Conservation (phyloP, 2,888 invertebrate genomes). For the Dicycla oo region DNA sequence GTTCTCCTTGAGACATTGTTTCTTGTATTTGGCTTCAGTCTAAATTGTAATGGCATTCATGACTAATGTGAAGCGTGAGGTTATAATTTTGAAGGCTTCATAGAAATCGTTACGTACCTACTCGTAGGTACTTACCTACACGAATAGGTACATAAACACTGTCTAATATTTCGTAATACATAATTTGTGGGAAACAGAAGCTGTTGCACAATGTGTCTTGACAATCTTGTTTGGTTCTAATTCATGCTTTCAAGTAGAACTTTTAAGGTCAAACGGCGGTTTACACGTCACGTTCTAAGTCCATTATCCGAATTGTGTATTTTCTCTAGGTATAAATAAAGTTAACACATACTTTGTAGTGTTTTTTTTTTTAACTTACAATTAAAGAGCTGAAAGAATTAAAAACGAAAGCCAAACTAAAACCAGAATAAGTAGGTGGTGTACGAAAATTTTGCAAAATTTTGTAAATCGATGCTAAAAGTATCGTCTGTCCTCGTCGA, state of each 20-base stretch:
- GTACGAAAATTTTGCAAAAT: neutral
- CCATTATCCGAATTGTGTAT: neutral
- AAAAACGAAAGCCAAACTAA: neutral
- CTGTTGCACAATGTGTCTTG: slow-evolving; percentile 64
- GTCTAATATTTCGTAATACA: slow-evolving; percentile 66
- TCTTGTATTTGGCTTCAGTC: slow-evolving; percentile 25
- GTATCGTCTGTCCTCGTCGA: slow-evolving; percentile 43
- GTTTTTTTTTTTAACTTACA: neutral
- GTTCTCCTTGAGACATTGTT: slow-evolving; percentile 36
- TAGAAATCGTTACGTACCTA: slow-evolving; percentile 24
- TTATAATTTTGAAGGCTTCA: slow-evolving; percentile 40
- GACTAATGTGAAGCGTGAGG: slow-evolving; percentile 58
- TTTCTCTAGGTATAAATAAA: neutral
- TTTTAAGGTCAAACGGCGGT: slow-evolving; percentile 31
- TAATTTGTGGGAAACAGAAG: slow-evolving; percentile 70
- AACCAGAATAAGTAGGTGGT: no score
- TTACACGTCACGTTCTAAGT: neutral
- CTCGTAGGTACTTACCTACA: slow-evolving; percentile 15
- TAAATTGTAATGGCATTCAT: slow-evolving; percentile 44
- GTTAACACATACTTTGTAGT: neutral
- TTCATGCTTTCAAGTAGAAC: slow-evolving; percentile 5
- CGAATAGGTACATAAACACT: slow-evolving; percentile 34
- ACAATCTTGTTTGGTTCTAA: slow-evolving; percentile 19
- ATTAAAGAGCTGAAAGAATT: neutral
- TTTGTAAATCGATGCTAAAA: neutral